Conservation (phyloP, 2,113 vertebrate species). For the Copsychus sechellarum region DNA sequence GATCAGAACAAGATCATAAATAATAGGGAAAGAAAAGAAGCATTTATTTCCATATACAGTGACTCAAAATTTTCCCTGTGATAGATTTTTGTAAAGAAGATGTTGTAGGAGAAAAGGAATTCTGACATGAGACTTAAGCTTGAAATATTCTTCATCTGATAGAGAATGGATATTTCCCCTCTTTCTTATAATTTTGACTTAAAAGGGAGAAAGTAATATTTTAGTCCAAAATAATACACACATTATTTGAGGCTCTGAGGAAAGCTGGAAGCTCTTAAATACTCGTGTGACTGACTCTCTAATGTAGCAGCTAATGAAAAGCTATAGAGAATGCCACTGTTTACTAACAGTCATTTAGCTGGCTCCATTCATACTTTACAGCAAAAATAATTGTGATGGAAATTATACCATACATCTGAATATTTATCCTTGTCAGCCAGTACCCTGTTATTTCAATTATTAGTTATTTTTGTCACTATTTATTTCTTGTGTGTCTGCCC, state of each 20-base stretch:
- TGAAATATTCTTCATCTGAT: conserved; percentile 11
- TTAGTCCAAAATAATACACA: neutral
- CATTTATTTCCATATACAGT: neutral
- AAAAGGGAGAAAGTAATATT: neutral
- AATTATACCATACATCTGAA: neutral
- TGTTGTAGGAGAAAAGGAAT: neutral
- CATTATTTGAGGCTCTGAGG: neutral
- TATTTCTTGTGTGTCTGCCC: neutral
- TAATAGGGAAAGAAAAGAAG: neutral
- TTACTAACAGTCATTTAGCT: conserved; percentile 10
- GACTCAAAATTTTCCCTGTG: neutral
- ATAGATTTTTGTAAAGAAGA: neutral
- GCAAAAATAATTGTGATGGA: conserved; percentile 5
- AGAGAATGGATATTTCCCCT: neutral
- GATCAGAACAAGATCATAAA: conserved; percentile 8
- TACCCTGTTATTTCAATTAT: neutral
- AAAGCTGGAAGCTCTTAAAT: neutral
- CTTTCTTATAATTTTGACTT: neutral
- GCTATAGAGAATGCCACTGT: neutral
- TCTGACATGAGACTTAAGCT: neutral
- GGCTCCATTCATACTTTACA: neutral
- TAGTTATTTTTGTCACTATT: neutral
- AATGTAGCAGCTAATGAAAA: neutral
- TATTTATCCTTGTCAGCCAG: neutral
- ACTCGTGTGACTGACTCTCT: neutral